Evolutionary conservation across 2,113 vertebrate species (phyloP).

Genomic region (Dermatemys mawii): DNA sequence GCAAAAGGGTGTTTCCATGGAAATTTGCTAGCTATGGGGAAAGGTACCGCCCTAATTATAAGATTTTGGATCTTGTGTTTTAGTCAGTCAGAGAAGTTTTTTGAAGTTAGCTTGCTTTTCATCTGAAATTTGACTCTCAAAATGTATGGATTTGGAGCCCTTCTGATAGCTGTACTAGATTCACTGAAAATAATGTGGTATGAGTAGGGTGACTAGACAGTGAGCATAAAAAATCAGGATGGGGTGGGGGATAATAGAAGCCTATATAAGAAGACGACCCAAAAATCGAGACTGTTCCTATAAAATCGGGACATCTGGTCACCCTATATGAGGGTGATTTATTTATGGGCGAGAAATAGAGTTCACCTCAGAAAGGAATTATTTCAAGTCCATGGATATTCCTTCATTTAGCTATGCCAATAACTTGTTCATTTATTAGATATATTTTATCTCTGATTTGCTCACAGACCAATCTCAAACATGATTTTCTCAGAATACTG

Average conservation of each 20-base stretch:
- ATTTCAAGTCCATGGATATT: background rate
- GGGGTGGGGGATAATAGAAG: no score
- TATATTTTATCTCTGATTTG: background rate
- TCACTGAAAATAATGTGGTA: background rate
- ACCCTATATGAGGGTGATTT: background rate
- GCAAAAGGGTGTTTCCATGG: background rate
- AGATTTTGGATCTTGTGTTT: background rate
- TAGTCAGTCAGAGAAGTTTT: background rate
- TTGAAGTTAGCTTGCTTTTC: background rate
- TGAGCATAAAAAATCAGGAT: no score
- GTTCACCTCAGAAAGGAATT: background rate
- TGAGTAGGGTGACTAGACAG: no score
- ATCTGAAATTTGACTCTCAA: background rate
- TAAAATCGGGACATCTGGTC: no score
- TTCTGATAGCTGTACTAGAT: background rate
- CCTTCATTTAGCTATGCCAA: background rate
- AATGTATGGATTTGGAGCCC: background rate
- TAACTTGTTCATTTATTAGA: background rate
- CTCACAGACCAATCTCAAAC: background rate
- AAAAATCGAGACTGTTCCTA: no score
- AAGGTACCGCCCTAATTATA: background rate
- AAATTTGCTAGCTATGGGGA: background rate
- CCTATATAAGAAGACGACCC: no score
- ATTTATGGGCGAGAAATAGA: background rate
- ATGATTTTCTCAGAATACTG: background rate